Evolutionary conservation across 2,797 vertebrate genomes (phyloP).

Genomic region (Gobionotothen gibberifrons): DNA sequence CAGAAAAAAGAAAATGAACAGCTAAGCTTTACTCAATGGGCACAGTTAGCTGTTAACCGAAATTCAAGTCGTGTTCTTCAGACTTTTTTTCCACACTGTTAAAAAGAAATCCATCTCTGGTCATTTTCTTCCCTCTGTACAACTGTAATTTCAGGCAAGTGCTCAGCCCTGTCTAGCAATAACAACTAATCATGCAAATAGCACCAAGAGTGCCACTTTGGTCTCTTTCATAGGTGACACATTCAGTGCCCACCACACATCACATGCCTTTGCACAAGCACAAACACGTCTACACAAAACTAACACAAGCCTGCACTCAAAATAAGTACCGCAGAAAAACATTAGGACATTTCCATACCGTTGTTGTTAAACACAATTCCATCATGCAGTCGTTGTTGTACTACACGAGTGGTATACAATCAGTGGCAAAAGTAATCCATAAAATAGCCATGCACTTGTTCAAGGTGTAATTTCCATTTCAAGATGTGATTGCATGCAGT

Average conservation of each 20-base stretch:
- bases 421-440: conserved; percentile 76
- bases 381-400: conserved; percentile 53
- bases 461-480: conserved; percentile 81
- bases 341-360: conserved; percentile 52
- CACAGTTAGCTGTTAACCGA: conserved; percentile 32
- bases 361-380: conserved; percentile 65
- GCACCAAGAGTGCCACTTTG: conserved; percentile 65
- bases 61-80: conserved; percentile 3
- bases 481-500: conserved; percentile 77
- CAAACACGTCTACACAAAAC: conserved; percentile 13
- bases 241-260: not conserved
- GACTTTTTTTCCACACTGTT: conserved; percentile 5
- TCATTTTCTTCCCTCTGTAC: conserved; percentile 42
- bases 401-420: conserved; percentile 76
- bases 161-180: conserved; percentile 51
- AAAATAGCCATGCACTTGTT: conserved; percentile 72
- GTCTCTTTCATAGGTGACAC: conserved; percentile 60
- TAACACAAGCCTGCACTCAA: conserved; percentile 26
- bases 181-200: conserved; percentile 80
- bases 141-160: conserved; percentile 57
- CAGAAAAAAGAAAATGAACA: not conserved
- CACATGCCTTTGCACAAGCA: conserved; percentile 20
- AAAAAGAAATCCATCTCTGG: conserved; percentile 29
- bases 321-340: conserved; percentile 34
- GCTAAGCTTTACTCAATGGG: conserved; percentile 14